These are phyloP conservation scores for Mnemiopsis leidyi DNA, from an alignment of 37 sponge, comb jelly and placozoan species.

Conservation along the genomic window DNA sequence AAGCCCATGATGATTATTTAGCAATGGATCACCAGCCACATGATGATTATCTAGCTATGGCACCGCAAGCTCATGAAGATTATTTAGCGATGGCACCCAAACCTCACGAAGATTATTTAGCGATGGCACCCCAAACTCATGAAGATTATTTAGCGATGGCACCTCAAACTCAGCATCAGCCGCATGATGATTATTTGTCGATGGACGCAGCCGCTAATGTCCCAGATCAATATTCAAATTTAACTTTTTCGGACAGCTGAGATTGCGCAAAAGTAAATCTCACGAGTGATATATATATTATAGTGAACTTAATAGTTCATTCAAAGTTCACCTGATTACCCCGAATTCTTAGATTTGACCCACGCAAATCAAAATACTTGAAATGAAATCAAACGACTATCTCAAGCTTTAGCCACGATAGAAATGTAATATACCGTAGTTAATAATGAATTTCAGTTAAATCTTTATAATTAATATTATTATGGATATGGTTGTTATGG, in stretches of 20 bases:
- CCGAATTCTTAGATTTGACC: too few species aligned
- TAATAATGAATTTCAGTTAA: too few species aligned
- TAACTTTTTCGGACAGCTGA: not conserved
- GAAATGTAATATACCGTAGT: too few species aligned
- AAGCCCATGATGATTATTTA: not conserved
- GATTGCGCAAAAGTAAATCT: too few species aligned
- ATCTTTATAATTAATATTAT: too few species aligned
- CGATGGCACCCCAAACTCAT: not conserved
- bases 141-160: not conserved
- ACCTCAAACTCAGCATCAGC: not conserved
- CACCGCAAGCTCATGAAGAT: not conserved
- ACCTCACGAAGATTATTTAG: not conserved
- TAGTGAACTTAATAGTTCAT: too few species aligned
- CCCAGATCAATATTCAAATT: not conserved
- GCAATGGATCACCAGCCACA: not conserved
- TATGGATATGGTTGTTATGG: too few species aligned
- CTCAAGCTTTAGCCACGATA: too few species aligned
- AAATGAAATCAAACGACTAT: too few species aligned
- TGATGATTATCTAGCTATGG: conserved; percentile 9
- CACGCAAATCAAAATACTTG: too few species aligned
- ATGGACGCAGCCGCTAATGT: not conserved
- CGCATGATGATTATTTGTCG: not conserved
- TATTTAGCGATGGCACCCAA: not conserved
- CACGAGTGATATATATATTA: too few species aligned
- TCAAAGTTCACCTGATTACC: too few species aligned